Evolutionary conservation across 2,888 invertebrate genomes (phyloP), one percentile per base, ranked within the genome.

Genomic region (Acanthosepion esculentum): DNA sequence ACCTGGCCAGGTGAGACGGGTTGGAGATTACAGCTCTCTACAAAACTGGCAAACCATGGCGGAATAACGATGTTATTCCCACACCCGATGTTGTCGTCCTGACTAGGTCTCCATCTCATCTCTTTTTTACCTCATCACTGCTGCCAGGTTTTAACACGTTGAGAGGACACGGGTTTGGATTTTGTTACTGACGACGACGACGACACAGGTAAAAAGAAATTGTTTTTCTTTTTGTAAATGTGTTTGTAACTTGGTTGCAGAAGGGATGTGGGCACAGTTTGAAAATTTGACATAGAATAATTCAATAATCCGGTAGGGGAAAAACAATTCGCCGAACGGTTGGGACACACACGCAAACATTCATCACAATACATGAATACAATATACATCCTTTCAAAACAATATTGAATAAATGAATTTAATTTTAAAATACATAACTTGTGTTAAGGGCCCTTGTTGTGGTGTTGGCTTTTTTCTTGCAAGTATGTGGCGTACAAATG

Each of bases 1-100:
- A 78, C 78, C 78, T 78, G 78, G 10, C n/a, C 78, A 78, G 78
- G 78, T 78, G 78, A 78, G 78, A 78, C 78, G 78, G 78, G 78
- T 78, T 78, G 78, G 78, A 78, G 78, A 78, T 78, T 78, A 78
- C 78, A 33, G n/a, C 78, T 78, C n/a, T 78, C 33, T 23, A 7
- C n/a, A n/a, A 33, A 78, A n/a, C n/a, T 7, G 78, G 78, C 78
- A 78, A 33, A 78, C 78, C 78, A 78, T 78, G 78, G 78, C 78
- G n/a, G n/a, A 59, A 78, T 18, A 15, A 78, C n/a, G 12, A n/a
- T 78, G 78, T 78, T 78, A 78, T 78, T n/a, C 78, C 78, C n/a
- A 15, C 33, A n/a, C n/a, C 78, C 78, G n/a, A 78, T 78, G 78
- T 78, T 78, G 78, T 78, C 78, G 78, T 78, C 78, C 33, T 78